Conservation (phyloP, 2,888 invertebrate genomes). For the Spatulosminthurus flaviceps region DNA sequence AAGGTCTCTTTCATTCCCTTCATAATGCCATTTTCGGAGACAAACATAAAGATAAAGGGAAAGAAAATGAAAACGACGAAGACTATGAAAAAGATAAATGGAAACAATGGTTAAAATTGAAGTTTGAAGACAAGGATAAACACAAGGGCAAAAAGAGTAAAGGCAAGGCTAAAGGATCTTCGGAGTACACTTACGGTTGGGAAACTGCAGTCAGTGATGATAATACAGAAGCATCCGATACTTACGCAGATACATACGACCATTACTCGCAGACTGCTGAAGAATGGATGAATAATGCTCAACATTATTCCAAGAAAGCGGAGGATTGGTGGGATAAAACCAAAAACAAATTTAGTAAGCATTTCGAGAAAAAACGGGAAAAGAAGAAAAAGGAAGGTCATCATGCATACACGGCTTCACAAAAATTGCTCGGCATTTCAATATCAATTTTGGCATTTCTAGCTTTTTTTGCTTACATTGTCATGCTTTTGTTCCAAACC, state of each 20-base stretch:
- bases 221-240: neutral
- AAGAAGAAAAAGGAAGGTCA: neutral
- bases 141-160: constrained; percentile 12
- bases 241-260: constrained; percentile 6
- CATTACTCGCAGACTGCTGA: constrained; percentile 7
- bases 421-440: constrained; percentile 34
- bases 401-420: constrained; percentile 14
- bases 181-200: neutral
- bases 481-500: constrained; percentile 37
- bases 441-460: constrained; percentile 39
- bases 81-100: constrained; percentile 18
- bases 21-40: constrained; percentile 23
- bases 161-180: neutral
- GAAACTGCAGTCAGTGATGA: neutral
- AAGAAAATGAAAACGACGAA: constrained; percentile 1
- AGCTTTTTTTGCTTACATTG: constrained; percentile 38
- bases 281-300: neutral
- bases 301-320: constrained; percentile 28
- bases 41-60: neutral
- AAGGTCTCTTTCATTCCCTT: neutral
- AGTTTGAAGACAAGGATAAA: constrained; percentile 10
- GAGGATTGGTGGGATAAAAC: constrained; percentile 3
- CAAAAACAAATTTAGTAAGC: neutral
- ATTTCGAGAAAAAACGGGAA: constrained; percentile 7
- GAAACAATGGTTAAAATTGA: neutral